These are phyloP conservation scores for Theocolax elegans DNA, from an alignment of 1,140 invertebrate genomes.

Conservation along the genomic window DNA sequence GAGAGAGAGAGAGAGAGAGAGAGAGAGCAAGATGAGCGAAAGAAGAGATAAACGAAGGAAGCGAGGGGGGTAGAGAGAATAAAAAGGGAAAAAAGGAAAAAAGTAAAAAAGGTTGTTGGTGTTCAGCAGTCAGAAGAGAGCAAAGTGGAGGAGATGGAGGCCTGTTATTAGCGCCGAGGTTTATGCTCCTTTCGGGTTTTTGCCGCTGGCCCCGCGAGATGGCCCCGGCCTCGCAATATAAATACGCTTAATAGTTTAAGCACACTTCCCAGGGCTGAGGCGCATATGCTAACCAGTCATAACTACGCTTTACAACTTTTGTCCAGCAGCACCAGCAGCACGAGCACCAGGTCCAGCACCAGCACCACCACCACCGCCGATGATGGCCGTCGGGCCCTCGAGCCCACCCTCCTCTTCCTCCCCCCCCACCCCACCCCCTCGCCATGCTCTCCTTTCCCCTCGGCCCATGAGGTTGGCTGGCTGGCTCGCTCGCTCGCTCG, in stretches of 20 bases:
- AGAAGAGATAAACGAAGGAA: slow-evolving; percentile 26
- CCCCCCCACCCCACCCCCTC: no score
- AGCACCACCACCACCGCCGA: no score
- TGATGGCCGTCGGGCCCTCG: slow-evolving; percentile 40
- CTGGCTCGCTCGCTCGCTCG: no score
- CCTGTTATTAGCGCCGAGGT: slow-evolving; percentile 65
- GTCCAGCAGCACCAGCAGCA: slow-evolving; percentile 46
- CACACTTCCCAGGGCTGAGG: slow-evolving; percentile 57
- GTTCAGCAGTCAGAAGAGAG: slow-evolving; percentile 52
- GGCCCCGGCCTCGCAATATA: slow-evolving; percentile 63
- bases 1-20: neutral
- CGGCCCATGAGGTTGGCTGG: no score
- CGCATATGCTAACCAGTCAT: slow-evolving; percentile 66
- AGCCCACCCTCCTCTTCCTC: no score
- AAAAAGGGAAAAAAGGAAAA: no score
- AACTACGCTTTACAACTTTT: slow-evolving; percentile 66
- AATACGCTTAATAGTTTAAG: slow-evolving; percentile 69
- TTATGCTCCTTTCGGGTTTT: slow-evolving; percentile 51
- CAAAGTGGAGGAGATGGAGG: slow-evolving; percentile 55
- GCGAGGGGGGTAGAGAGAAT: slow-evolving; percentile 29
- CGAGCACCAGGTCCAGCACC: no score
- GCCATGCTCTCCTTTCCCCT: no score
- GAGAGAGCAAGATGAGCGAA: neutral
- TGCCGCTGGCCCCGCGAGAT: slow-evolving; percentile 55
- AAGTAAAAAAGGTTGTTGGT: slow-evolving; percentile 45